Evolutionary conservation across 2,797 vertebrate genomes (phyloP), one percentile per base, ranked within the genome.

Genomic region (Brachyalestes nurse): DNA sequence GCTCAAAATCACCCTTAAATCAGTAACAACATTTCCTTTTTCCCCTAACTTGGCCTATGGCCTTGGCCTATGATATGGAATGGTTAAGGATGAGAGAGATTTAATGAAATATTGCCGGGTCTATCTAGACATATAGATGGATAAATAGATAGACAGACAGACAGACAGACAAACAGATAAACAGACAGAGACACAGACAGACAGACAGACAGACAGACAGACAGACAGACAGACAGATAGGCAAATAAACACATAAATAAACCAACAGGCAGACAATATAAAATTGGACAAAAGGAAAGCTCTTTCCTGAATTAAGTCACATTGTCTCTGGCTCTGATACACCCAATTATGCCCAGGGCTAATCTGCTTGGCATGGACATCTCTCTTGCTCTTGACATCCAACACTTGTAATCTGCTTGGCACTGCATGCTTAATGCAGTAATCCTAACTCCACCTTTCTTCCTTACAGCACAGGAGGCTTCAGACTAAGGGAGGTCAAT

Each of bases 401-500:
- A 71, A 84, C 75, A 64, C 58, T 66, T 66, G 71, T 28, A 58
- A 60, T 78, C 77, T 76, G 45, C 75, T 88, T 89, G 88, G 84
- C 84, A 86, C 86, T 80, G 57, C 75, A 80, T 83, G 76, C 87
- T 82, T 49, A 16, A 78, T 81, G 60, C 61, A 80, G 51, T 58
- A 69, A 80, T 66, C 64, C 64, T 77, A 80, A 53, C 4, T 64
- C 57, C 8, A 14, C 57, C 55, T 55, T n/a, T 42, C 34, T 55
- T 53, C 75, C 23, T 65, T 55, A 49, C 62, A 69, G 62, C 6
- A 53, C 51, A 51, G 14, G 49, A 45, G 25, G 34, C 28, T 71
- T 71, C 40, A 75, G 58, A 65, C 66, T 25, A 60, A 81, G 6
- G 25, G 64, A 75, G 34, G 73, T 60, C 23, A 75, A 19, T 34